phyloP scores from a whole-genome alignment of 2,113 vertebrate genomes.

The Gopherus flavomarginatus region DNA sequence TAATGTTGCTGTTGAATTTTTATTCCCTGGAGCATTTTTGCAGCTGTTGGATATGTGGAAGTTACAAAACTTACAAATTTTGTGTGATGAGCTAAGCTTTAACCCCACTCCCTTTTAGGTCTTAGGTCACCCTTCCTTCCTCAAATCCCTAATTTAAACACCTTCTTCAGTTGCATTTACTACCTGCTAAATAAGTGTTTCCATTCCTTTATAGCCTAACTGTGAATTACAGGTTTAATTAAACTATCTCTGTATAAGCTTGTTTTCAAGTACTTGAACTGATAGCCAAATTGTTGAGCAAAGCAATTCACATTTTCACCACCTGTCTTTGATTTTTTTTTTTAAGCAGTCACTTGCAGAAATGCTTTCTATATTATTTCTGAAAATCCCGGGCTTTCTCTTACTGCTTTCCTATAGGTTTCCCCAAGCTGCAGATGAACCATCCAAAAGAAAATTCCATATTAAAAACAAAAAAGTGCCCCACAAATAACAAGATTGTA shows the following conservation, averaged over 20 bases:
- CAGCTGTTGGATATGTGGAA: not conserved
- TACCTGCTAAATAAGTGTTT: constrained; percentile 6
- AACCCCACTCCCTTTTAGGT: not conserved
- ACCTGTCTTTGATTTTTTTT: not conserved
- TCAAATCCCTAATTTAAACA: not conserved
- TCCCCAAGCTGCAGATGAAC: too few relatives aligned
- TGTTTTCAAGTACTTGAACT: not conserved
- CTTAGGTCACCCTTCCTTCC: not conserved
- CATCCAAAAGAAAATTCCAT: too few relatives aligned
- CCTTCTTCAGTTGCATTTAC: not conserved
- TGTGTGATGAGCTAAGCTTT: not conserved
- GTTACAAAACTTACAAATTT: not conserved
- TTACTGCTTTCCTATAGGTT: too few relatives aligned
- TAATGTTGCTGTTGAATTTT: not conserved
- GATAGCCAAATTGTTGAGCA: not conserved
- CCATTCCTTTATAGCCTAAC: not conserved
- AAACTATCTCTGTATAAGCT: not conserved
- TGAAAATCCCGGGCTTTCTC: not conserved
- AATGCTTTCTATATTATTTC: not conserved
- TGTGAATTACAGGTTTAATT: not conserved
- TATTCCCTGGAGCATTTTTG: not conserved
- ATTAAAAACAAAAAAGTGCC: too few relatives aligned
- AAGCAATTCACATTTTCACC: not conserved
- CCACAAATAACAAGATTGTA: too few relatives aligned
- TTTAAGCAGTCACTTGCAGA: not conserved